Base-by-base conservation (phyloP, 2,888 invertebrate species). In the Nyleta sp. region DNA sequence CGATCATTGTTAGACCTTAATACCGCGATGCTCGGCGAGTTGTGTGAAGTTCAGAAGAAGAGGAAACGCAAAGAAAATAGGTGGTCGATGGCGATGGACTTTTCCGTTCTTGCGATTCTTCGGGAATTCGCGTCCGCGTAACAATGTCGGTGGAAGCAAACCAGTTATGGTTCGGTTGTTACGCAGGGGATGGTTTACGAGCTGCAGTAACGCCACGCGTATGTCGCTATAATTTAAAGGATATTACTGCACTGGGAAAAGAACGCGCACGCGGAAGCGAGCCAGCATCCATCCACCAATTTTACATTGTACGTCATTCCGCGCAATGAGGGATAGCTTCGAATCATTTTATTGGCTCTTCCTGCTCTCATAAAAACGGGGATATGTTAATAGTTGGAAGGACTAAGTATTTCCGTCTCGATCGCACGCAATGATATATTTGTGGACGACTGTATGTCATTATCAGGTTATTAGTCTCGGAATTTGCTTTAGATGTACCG, bases 111-210 rank as follows among this genome's bases (percentile, higher is more conserved):
- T 15, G 53, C 60, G 38, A 40, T 33, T 59, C 60, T 44, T 24
- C 13, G 46, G 20, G 71, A 62, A 71, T 71, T 52, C 59, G 59
- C 52, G 22, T 44, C 44, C 59, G 64, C 46, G 71, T 71, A 71
- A 71, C 77, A 77, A 77, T 65, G 65, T 77, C 60, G 70, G 50
- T 46, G 35, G 64, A 68, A 74, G 68, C 72, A 64, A 76, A 76
- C 73, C 70, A 76, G 80, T 80, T 76, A 77, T 72, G 65, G 73
- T 52, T 52, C 35, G 65, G 57, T 64, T 67, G 67, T 74, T 74
- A 70, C 72, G 13, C 62, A 50, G 73, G 73, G 80, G 80, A 73
- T 80, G 76, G 65, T 80, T 80, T 80, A 80, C 76, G 80, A 76
- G 80, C 73, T 28, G 79, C 62, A 65, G 72, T 68, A 64, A 76